phyloP scores from a whole-genome alignment of 2,113 vertebrate genomes.

The Corydoras maculifer region DNA sequence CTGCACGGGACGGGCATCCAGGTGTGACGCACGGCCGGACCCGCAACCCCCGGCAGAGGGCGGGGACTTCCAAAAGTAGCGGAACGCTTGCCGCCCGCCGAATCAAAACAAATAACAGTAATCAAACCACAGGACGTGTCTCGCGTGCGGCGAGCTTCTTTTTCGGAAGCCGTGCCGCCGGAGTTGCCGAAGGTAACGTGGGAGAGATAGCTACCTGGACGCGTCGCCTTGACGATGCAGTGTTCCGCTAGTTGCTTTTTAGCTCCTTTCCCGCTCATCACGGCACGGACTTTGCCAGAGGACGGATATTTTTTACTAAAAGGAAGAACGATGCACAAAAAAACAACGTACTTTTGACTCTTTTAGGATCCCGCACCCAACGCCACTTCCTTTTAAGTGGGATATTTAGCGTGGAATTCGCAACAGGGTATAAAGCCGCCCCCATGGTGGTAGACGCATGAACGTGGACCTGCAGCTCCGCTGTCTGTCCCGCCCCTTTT shows the following conservation, averaged over 20 bases:
- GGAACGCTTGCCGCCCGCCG: conserved; percentile 34
- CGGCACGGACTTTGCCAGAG: conserved; percentile 50
- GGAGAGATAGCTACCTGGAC: conserved; percentile 79
- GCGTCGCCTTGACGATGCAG: conserved; percentile 46
- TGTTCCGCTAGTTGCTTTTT: conserved; percentile 43
- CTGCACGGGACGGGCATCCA: conserved; percentile 96
- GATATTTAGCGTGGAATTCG: conserved; percentile 49
- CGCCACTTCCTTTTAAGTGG: conserved; percentile 27
- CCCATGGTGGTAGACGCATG: conserved; percentile 15
- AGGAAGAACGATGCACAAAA: conserved; percentile 24
- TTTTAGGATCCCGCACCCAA: background rate
- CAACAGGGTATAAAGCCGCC: conserved; percentile 64
- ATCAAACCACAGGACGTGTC: conserved; percentile 29
- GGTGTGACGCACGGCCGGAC: conserved; percentile 73
- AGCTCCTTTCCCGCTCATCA: conserved; percentile 42
- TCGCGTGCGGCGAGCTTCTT: conserved; percentile 45
- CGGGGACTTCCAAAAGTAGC: conserved; percentile 10
- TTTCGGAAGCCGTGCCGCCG: conserved; percentile 49
- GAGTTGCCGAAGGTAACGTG: conserved; percentile 33
- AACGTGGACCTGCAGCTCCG: conserved; percentile 17
- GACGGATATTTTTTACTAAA: conserved; percentile 30
- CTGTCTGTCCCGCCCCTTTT: no score
- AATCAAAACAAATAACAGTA: conserved; percentile 32
- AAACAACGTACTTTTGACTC: background rate
- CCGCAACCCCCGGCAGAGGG: conserved; percentile 1